phyloP scores from a whole-genome alignment of 2,888 invertebrate genomes.

The Campaea margaritaria region DNA sequence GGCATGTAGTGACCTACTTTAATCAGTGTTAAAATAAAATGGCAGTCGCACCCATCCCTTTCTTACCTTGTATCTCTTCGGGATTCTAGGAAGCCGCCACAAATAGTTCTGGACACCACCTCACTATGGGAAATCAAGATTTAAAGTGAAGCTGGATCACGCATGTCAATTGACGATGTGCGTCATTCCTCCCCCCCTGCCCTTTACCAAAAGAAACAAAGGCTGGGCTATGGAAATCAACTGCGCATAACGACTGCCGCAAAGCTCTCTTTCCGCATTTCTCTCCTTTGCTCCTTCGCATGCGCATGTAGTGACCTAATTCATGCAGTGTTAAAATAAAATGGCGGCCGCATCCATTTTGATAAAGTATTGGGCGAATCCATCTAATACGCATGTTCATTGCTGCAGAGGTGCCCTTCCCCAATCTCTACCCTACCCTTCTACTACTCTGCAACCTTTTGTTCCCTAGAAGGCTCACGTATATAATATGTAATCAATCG shows the following conservation, averaged over 20 bases:
- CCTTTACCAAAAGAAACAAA: background rate
- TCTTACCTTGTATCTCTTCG: background rate
- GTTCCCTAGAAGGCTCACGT: too few relatives aligned
- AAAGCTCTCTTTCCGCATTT: too few relatives aligned
- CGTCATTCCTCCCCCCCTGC: background rate
- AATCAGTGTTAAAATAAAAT: background rate
- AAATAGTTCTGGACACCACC: background rate
- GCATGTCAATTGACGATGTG: background rate
- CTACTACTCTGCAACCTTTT: too few relatives aligned
- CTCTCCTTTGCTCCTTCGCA: too few relatives aligned
- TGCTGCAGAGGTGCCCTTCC: too few relatives aligned
- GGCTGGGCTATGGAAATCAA: too few relatives aligned
- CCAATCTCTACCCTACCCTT: too few relatives aligned
- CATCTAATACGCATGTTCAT: background rate
- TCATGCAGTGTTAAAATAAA: background rate
- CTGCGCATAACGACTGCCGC: too few relatives aligned
- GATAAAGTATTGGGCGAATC: background rate
- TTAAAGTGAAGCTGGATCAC: background rate
- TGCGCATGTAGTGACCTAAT: background rate
- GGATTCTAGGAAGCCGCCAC: background rate
- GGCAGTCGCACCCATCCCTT: background rate
- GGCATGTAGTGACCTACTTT: background rate
- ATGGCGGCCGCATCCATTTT: conserved; percentile 1
- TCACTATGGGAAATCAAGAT: background rate
- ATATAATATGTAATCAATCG: too few relatives aligned